Conservation (phyloP, 2,113 vertebrate species). For the Ctenomys sociabilis region DNA sequence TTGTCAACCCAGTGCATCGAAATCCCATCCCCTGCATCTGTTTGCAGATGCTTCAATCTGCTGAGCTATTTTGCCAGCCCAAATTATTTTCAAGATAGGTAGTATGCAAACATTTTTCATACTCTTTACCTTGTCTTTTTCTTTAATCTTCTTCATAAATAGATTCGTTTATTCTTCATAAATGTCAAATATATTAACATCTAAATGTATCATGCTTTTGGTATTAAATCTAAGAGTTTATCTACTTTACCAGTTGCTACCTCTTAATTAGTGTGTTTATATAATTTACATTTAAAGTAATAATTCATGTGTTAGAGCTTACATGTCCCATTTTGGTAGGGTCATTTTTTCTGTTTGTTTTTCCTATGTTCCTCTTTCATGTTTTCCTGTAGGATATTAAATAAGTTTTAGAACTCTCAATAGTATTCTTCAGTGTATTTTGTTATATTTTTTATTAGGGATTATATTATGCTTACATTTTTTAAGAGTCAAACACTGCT, state of each 20-base stretch:
- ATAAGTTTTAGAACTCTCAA: constrained; percentile 39
- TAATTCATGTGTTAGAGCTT: neutral
- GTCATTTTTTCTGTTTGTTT: neutral
- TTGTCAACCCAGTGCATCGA: too few species aligned
- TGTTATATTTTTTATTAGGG: neutral
- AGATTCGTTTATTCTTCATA: too few species aligned
- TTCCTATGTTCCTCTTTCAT: neutral
- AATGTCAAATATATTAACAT: neutral
- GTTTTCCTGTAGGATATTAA: neutral
- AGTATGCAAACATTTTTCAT: neutral
- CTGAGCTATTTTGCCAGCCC: too few species aligned
- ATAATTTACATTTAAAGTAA: constrained; percentile 11
- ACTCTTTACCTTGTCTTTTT: neutral
- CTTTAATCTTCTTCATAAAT: neutral
- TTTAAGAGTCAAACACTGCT: neutral
- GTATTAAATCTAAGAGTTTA: neutral
- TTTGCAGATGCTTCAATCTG: too few species aligned
- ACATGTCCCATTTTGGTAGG: neutral
- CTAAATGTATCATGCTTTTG: neutral
- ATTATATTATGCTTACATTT: neutral
- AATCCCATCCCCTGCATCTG: too few species aligned
- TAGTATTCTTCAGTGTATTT: constrained; percentile 1
- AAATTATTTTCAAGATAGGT: neutral
- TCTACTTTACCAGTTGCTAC: neutral
- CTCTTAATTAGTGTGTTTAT: neutral